Base-by-base conservation (phyloP, 2,888 invertebrate genomes). In the Ennomos fuscantarius region DNA sequence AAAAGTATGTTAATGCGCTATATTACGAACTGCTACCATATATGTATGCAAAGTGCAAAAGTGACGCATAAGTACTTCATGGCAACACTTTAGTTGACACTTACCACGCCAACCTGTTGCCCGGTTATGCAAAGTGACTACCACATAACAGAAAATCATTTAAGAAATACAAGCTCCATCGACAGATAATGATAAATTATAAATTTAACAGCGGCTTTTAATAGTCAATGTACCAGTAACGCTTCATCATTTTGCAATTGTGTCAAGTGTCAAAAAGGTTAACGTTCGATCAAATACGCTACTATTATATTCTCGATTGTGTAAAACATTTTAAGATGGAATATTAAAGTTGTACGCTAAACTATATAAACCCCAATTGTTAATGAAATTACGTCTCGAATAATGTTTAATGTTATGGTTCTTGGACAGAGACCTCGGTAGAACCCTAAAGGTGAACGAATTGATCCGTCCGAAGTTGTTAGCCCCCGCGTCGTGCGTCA, bases 391-490 rank as follows among this genome's bases (percentile, higher is more conserved):
- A 40, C 37, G 10, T 55, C 44, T 12, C 9, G 33, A 49, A 41
- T 40, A 13, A 24, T 24, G 0, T 24, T 49, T 49, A 36, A 34
- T 54, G 51, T 52, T 47, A 40, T 49, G 13, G 56, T 57, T 55
- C 45, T 59, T 36, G 58, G 64, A 60, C 68, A 65, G 68, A 65
- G 66, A 72, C 68, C 76, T 78, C 69, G 67, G 66, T 60, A 65
- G 70, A 70, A 74, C 76, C 75, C 65, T 55, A 72, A 70, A 72
- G 74, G 78, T 83, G 82, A 86, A 84, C 86, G 87, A 87, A 87
- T 76, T 83, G 81, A 86, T 89, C 89, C 89, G 89, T 89, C 89
- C 89, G 88, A 84, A 74, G 82, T 78, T 80, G 81, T 77, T 78
- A 81, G 79, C 78, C 76, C 89, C 87, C 83, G 79, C 72, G 76